Evolutionary conservation across 2,113 vertebrate species (phyloP), one percentile per base, ranked within the genome.

Genomic region (Ovibos moschatus): DNA sequence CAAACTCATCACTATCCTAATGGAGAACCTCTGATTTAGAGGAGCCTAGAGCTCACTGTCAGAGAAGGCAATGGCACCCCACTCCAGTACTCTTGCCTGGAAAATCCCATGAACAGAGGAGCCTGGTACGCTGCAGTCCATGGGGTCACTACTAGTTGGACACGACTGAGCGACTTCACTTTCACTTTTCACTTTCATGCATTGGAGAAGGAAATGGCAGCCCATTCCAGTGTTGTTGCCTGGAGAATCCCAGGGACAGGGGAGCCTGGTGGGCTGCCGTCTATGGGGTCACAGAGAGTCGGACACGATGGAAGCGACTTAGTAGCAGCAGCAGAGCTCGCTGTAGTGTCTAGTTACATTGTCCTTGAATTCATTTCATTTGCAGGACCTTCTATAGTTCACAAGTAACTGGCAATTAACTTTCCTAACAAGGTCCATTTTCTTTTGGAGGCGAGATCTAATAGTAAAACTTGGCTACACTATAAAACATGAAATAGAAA

Each of bases 311-410:
- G 58, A 60, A 30, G 58, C 0, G 1, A 60, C 58, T 60, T 14
- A 60, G 57, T 3, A 91, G 85, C 13, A 91, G 85, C 13, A 91
- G 83, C 12, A 33, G 67, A 91, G 85, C 13, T 30, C 99, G 30
- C 99, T 98, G 98, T 99, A 99, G 98, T 99, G 99, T 91, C 99
- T 98, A 91, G 98, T 99, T 97, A 99, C 99, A 99, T 99, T 99
- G 88, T 99, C 98, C 92, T 97, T 98, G 86, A 99, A 99, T 85
- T 99, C 98, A 6, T 93, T 98, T 99, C 99, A 94, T 96, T 99
- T 97, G 99, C 99, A 96, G 99, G 99, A 55, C 98, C 50, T 99
- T 99, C 97, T 99, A 99, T n/a, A 99, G 98, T 3, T 99, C 99
- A 98, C 99, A 99, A 98, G 99, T 97, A 92, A 99, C 74, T 81